Base-by-base conservation (phyloP, 2,888 invertebrate genomes). In the Trichogramma dendrolimi region DNA sequence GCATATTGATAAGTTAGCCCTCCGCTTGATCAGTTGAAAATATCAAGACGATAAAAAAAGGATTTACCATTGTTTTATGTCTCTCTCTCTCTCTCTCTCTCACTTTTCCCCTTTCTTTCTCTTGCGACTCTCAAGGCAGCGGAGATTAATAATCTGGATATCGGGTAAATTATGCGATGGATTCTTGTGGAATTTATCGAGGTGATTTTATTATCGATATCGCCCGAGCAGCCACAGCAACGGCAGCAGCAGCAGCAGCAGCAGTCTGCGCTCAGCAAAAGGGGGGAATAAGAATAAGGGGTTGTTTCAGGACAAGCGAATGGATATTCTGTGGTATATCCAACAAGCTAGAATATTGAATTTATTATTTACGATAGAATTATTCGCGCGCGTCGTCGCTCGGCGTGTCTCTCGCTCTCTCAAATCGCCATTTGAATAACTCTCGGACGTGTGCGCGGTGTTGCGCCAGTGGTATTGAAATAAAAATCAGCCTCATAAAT, bases 131-230 rank as follows among this genome's bases (percentile, higher is more conserved):
- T 27, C 27, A 27, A 27, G 27, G 27, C 27, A 27, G 27, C 27
- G 27, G 27, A 38, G 52, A 61, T 52, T 61, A 61, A 56, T 61
- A 55, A 61, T 52, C 38, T 27, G 27, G 27, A 27, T 27, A 27
- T 27, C 42, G 8, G 10, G 55, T 57, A 54, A 61, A 58, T 58
- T 61, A 54, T 58, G 54, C 57, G 39, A 44, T 40, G 39, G 56
- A 61, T 61, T 54, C 52, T 52, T 11, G 40, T 40, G 58, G 27
- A 61, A 43, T 61, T 61, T 58, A 61, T 57, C 56, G 60, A 11
- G 55, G 6, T 51, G 54, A 61, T 61, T 61, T 57, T 50, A 58
- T 61, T 61, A 61, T 61, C 61, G 61, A 61, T 61, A 61, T 53
- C 57, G 38, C 10, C 39, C 49, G 53, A 27, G 27, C 49, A 44